phyloP scores from a whole-genome alignment of 2,888 invertebrate species.

The Watsonalla binaria region DNA sequence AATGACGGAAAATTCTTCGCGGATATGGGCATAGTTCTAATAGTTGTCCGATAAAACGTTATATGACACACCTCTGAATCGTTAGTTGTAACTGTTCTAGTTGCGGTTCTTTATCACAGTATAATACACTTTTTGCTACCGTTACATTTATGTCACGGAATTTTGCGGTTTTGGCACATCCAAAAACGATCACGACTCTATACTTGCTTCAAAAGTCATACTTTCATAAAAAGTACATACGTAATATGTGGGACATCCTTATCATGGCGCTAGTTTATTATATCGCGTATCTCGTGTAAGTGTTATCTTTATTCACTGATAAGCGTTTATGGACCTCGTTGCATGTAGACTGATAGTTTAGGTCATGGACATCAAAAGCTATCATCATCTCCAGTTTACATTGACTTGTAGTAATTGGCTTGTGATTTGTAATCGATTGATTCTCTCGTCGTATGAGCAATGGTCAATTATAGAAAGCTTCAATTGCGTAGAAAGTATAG shows the following conservation, averaged over 20 bases:
- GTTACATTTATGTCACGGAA: background rate
- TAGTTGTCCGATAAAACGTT: slow-evolving; percentile 9
- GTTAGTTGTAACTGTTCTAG: background rate
- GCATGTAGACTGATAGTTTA: background rate
- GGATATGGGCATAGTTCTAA: no score
- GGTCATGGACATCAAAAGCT: background rate
- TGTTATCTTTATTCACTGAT: background rate
- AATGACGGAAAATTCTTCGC: no score
- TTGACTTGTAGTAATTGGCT: no score
- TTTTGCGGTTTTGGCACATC: no score
- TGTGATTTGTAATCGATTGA: no score
- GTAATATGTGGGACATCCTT: background rate
- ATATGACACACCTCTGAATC: background rate
- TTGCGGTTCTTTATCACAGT: no score
- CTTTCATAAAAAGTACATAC: background rate
- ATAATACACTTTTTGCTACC: no score
- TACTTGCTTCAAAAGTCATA: no score
- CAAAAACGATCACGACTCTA: no score
- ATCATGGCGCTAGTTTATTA: background rate
- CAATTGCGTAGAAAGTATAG: slow-evolving; percentile 1
- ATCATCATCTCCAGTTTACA: no score
- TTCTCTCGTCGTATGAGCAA: no score
- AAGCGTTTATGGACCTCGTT: background rate
- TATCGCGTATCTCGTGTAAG: background rate
- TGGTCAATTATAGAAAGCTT: background rate